phyloP scores from a whole-genome alignment of 2,797 vertebrate species.

The Danio tinwini region DNA sequence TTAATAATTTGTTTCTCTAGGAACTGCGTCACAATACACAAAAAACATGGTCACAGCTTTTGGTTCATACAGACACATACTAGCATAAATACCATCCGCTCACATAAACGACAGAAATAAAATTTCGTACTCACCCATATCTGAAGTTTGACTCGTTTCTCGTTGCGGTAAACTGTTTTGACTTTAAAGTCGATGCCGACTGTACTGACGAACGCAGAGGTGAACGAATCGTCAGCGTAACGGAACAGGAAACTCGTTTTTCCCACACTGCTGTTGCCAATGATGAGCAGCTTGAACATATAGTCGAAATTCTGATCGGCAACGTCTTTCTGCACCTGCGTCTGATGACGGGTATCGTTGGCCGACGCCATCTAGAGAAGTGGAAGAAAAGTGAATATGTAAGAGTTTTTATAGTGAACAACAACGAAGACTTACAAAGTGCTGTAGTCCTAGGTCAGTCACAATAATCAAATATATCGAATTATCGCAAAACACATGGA shows the following conservation, averaged over 20 bases:
- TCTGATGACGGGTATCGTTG: conserved; percentile 71
- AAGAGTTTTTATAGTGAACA: neutral
- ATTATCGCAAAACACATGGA: no score
- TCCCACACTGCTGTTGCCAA: conserved; percentile 92
- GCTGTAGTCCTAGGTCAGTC: no score
- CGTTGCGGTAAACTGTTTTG: conserved; percentile 88
- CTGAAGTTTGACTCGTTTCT: conserved; percentile 92
- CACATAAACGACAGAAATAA: neutral
- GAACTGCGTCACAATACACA: no score
- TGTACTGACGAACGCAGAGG: conserved; percentile 90
- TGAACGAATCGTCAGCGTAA: conserved; percentile 90
- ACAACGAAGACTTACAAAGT: neutral
- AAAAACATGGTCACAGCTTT: no score
- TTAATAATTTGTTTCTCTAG: no score
- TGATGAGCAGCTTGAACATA: conserved; percentile 93
- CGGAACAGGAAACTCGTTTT: conserved; percentile 94
- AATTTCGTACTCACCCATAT: conserved; percentile 81
- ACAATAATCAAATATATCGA: no score
- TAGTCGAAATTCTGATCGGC: conserved; percentile 93
- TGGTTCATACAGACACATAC: no score
- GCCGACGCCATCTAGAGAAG: conserved; percentile 81
- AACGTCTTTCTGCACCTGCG: conserved; percentile 78
- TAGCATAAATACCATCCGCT: neutral
- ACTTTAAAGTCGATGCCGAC: conserved; percentile 96
- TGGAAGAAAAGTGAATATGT: neutral